phyloP scores from a whole-genome alignment of 1,140 invertebrate species.

The Frieseomelitta varia region DNA sequence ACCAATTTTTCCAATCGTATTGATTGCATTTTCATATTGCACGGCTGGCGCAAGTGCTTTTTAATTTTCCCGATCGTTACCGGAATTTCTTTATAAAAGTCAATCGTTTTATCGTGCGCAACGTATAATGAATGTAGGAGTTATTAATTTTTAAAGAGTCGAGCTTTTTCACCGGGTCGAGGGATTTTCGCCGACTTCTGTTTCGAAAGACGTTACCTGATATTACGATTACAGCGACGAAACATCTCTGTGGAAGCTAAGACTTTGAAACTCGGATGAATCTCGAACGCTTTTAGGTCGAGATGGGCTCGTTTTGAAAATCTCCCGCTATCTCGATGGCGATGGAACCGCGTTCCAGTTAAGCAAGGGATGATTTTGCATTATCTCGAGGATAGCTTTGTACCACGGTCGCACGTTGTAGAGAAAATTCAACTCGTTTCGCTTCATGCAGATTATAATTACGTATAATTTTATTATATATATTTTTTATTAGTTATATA shows the following conservation, averaged over 20 bases:
- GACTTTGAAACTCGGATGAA: neutral
- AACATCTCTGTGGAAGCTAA: neutral
- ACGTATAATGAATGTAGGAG: neutral
- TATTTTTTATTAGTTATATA: too few relatives aligned
- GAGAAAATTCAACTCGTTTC: neutral
- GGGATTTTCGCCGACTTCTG: neutral
- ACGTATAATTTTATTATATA: too few relatives aligned
- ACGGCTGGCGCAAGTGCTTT: neutral
- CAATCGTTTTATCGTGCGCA: too few relatives aligned
- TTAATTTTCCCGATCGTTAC: neutral
- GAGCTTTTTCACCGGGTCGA: too few relatives aligned
- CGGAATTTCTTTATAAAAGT: neutral
- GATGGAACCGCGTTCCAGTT: neutral
- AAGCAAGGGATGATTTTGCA: too few relatives aligned
- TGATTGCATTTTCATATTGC: neutral
- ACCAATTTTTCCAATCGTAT: neutral
- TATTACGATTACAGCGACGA: conserved; percentile 20
- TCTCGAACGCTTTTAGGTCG: neutral
- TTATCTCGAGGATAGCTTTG: neutral
- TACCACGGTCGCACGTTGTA: neutral
- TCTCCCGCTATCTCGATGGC: neutral
- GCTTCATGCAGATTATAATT: neutral
- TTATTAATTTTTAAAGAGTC: neutral
- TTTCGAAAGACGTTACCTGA: neutral
- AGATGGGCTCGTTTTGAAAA: neutral